A percentile compares a stretch with the other conserved stretches of the same genome.
These are phyloP conservation scores for Heliconius congener DNA, from an alignment of 1,140 invertebrate species.

Conservation along the genomic window DNA sequence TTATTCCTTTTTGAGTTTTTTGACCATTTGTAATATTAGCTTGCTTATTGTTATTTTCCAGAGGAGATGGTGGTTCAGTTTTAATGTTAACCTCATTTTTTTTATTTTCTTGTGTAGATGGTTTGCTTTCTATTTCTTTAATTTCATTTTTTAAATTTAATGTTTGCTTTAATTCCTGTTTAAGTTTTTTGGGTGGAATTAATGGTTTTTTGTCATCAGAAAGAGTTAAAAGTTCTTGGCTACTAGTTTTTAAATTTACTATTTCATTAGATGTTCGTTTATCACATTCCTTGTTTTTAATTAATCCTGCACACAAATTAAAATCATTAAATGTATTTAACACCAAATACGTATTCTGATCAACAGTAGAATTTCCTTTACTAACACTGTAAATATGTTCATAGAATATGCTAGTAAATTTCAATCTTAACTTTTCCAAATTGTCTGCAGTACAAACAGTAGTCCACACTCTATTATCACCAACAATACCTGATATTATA, in stretches of 20 bases:
- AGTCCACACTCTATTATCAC: conserved; percentile 51
- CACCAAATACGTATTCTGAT: conserved; percentile 52
- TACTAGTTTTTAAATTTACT: conserved; percentile 54
- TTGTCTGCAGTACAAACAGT: conserved; percentile 60
- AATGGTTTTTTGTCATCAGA: conserved; percentile 36
- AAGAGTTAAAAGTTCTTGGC: conserved; percentile 39
- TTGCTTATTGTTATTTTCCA: conserved; percentile 43
- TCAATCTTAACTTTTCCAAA: conserved; percentile 44
- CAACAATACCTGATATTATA: conserved; percentile 60
- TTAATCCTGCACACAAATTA: conserved; percentile 58
- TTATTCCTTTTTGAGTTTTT: too few species aligned
- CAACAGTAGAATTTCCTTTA: conserved; percentile 49
- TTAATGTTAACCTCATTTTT: conserved; percentile 19
- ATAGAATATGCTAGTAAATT: conserved; percentile 59
- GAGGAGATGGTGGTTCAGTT: conserved; percentile 45
- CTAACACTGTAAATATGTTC: conserved; percentile 68
- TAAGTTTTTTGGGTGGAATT: not conserved
- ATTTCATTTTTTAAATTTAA: conserved; percentile 22
- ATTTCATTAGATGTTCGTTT: conserved; percentile 62
- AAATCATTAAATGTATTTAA: conserved; percentile 66
- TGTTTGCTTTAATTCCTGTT: conserved; percentile 3
- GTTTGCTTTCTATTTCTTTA: not conserved
- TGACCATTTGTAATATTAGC: too few species aligned
- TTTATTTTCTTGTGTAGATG: not conserved
- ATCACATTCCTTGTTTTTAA: conserved; percentile 57